phyloP scores from a whole-genome alignment of 2,113 vertebrate genomes.

The Clarias macrocephalus region DNA sequence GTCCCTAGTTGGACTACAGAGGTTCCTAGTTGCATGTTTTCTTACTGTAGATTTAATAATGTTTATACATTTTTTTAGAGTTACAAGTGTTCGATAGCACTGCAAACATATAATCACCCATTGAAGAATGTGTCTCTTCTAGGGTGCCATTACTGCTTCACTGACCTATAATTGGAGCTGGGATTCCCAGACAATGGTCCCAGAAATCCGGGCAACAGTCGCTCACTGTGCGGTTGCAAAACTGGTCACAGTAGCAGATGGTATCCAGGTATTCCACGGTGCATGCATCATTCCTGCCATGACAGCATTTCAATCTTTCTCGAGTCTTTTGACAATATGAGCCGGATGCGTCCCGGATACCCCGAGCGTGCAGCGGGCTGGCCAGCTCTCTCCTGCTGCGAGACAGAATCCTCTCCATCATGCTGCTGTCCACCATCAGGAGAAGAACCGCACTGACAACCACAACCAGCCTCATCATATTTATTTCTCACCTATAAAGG shows the following conservation, averaged over 20 bases:
- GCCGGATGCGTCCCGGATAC: slow-evolving; percentile 84
- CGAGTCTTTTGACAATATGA: slow-evolving; percentile 79
- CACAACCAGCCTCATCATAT: slow-evolving; percentile 65
- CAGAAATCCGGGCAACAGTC: slow-evolving; percentile 99
- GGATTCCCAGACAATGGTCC: slow-evolving; percentile 85
- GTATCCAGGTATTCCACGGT: slow-evolving; percentile 89
- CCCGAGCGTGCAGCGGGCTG: slow-evolving; percentile 79
- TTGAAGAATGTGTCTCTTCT: neutral
- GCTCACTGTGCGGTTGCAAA: slow-evolving; percentile 94
- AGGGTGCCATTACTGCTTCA: slow-evolving; percentile 30
- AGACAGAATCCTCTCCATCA: slow-evolving; percentile 54
- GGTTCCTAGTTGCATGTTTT: neutral
- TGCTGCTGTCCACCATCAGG: slow-evolving; percentile 61
- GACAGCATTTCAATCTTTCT: slow-evolving; percentile 82
- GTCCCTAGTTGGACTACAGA: no score
- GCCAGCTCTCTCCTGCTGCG: slow-evolving; percentile 72
- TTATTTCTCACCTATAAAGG: slow-evolving; percentile 64
- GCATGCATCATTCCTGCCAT: slow-evolving; percentile 83
- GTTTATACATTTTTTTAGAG: neutral
- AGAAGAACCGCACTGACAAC: slow-evolving; percentile 59
- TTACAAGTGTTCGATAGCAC: neutral
- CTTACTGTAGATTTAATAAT: neutral
- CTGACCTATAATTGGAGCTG: slow-evolving; percentile 75
- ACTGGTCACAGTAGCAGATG: slow-evolving; percentile 96
- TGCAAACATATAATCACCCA: neutral